phyloP scores from a whole-genome alignment of 2,113 vertebrate species.

The Corydoras sp. region DNA sequence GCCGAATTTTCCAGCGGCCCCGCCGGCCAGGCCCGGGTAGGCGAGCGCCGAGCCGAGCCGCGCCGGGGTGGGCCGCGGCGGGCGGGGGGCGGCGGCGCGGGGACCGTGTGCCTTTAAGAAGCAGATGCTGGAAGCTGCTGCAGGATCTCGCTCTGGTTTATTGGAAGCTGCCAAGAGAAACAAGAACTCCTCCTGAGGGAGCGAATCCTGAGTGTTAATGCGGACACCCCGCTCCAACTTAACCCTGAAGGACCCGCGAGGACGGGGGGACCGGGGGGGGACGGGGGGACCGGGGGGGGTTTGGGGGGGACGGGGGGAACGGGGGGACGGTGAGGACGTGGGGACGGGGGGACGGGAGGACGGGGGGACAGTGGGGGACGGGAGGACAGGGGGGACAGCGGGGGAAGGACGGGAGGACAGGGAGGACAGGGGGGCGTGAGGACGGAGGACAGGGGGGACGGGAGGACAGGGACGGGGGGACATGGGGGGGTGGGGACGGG shows the following conservation, averaged over 20 bases:
- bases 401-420: no score
- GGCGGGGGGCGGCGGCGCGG: not conserved
- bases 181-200: slow-evolving; percentile 44
- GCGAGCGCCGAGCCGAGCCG: slow-evolving; percentile 28
- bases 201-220: slow-evolving; percentile 65
- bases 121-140: slow-evolving; percentile 11
- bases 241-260: not conserved
- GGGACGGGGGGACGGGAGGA: no score
- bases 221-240: slow-evolving; percentile 12
- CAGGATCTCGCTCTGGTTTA: slow-evolving; percentile 50
- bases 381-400: no score
- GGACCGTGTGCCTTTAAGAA: slow-evolving; percentile 3
- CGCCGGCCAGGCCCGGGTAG: slow-evolving; percentile 42
- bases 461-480: no score
- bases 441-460: no score
- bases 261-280: no score
- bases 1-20: slow-evolving; percentile 42
- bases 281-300: no score
- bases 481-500: no score
- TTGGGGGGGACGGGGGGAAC: no score
- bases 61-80: not conserved
- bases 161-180: slow-evolving; percentile 62
- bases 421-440: no score
- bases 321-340: no score
- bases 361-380: no score